Percentiles rank a stretch among this genome's conserved stretches.
These are phyloP conservation scores for Sibirionetta formosa DNA, from an alignment of 2,797 vertebrate genomes.

Conservation along the genomic window DNA sequence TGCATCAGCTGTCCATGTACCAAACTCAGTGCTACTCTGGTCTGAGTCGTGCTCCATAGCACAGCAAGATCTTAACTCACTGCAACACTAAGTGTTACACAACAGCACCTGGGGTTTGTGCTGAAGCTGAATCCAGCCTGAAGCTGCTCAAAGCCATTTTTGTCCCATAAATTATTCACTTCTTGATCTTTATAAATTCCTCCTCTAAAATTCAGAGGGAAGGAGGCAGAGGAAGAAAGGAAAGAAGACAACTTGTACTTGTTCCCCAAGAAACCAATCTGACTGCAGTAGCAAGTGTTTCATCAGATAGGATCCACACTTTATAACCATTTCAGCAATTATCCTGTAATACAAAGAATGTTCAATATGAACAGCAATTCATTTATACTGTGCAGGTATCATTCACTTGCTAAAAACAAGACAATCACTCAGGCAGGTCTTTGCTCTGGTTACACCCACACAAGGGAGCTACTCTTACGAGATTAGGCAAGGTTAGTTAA, in stretches of 20 bases:
- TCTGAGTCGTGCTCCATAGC: accelerated
- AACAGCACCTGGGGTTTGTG: not conserved
- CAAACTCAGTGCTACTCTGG: not conserved
- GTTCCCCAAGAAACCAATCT: not conserved
- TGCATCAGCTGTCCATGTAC: not conserved
- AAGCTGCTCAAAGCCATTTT: not conserved
- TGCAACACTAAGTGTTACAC: not conserved
- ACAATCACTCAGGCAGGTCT: not conserved
- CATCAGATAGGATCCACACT: not conserved
- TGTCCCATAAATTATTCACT: not conserved
- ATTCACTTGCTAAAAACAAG: not conserved
- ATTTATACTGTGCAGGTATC: not conserved
- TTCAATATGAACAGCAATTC: not conserved
- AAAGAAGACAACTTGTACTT: not conserved
- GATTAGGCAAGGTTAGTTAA: not conserved
- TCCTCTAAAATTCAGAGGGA: not conserved
- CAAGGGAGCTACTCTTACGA: not conserved
- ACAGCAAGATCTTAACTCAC: not conserved
- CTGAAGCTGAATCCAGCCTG: not conserved
- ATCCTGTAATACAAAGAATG: not conserved
- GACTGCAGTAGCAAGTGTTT: not conserved
- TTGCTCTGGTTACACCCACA: not conserved
- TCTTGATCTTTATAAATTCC: not conserved
- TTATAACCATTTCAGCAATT: not conserved
- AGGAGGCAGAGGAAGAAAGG: not conserved